These are phyloP conservation scores for Esox lucius DNA, from an alignment of 2,797 vertebrate species.

Conservation along the genomic window DNA sequence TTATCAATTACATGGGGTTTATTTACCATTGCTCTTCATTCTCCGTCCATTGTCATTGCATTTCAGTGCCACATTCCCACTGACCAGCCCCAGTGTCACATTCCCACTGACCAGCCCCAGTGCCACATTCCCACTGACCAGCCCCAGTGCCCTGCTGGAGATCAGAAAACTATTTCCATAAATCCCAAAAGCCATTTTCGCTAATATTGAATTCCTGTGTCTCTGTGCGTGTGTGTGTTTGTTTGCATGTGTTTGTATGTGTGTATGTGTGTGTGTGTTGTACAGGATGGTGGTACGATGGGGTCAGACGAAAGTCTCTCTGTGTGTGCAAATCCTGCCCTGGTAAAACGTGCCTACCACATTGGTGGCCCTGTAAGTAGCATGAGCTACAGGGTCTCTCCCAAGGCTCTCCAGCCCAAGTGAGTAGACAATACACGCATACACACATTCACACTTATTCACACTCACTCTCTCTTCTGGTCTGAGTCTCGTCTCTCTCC, in stretches of 20 bases:
- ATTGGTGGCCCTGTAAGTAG: constrained; percentile 77
- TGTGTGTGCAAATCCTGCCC: constrained; percentile 57
- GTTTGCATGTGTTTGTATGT: constrained; percentile 12
- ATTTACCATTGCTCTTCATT: not conserved
- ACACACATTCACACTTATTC: not conserved
- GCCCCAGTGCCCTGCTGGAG: not conserved
- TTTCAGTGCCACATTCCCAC: not conserved
- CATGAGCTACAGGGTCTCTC: constrained; percentile 77
- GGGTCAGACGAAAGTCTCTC: constrained; percentile 48
- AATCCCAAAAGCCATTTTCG: not conserved
- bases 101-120: not conserved
- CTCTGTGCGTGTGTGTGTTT: constrained; percentile 30
- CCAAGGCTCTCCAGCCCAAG: constrained; percentile 76
- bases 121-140: not conserved
- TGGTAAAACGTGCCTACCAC: constrained; percentile 70
- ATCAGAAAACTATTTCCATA: not conserved
- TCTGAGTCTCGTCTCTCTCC: constrained; percentile 5
- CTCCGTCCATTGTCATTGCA: not conserved
- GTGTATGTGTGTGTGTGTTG: constrained; percentile 40
- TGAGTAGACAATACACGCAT: constrained; percentile 47
- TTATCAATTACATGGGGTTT: not conserved
- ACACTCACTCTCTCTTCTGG: not conserved
- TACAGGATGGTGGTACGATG: constrained; percentile 55
- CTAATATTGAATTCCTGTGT: constrained; percentile 3
- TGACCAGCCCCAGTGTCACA: not conserved